Conservation (phyloP, 37 sponge, comb jelly and placozoan genomes). For the Theonella swinhoei region DNA sequence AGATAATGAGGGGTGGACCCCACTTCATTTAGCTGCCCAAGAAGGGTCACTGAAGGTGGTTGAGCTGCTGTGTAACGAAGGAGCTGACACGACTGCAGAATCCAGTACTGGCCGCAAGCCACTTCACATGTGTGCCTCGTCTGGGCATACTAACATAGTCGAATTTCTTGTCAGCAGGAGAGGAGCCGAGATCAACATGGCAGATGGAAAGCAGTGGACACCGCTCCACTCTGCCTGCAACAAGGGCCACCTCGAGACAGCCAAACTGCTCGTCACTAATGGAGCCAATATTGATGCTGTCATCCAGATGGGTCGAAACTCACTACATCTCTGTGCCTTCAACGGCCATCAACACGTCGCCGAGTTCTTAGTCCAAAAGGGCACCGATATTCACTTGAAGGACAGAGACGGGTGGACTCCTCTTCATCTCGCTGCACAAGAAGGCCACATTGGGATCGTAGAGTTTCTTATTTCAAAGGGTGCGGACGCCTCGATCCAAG, state of each 20-base stretch:
- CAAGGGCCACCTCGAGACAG: slow-evolving; percentile 67
- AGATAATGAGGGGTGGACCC: slow-evolving; percentile 70
- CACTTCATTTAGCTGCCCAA: slow-evolving; percentile 73
- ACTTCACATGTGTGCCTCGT: slow-evolving; percentile 64
- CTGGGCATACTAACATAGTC: slow-evolving; percentile 45
- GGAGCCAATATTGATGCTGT: slow-evolving; percentile 67
- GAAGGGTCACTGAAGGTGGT: slow-evolving; percentile 52
- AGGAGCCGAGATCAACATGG: slow-evolving; percentile 59
- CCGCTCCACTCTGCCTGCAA: slow-evolving; percentile 80
- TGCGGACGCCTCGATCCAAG: slow-evolving; percentile 57
- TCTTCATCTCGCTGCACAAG: slow-evolving; percentile 63
- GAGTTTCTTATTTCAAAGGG: slow-evolving; percentile 21
- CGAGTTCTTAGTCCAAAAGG: slow-evolving; percentile 41
- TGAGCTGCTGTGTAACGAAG: slow-evolving; percentile 34
- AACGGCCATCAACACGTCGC: slow-evolving; percentile 68
- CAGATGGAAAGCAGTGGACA: slow-evolving; percentile 59
- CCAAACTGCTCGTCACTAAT: slow-evolving; percentile 39
- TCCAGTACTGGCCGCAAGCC: slow-evolving; percentile 62
- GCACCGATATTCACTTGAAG: slow-evolving; percentile 41
- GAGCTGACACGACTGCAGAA: slow-evolving; percentile 45
- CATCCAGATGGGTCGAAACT: slow-evolving; percentile 82
- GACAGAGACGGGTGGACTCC: slow-evolving; percentile 73
- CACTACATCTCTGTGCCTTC: slow-evolving; percentile 75
- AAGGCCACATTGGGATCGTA: slow-evolving; percentile 57
- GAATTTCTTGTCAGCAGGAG: slow-evolving; percentile 38